Evolutionary conservation across 2,113 vertebrate genomes (phyloP).

Genomic region (Tyto alba): DNA sequence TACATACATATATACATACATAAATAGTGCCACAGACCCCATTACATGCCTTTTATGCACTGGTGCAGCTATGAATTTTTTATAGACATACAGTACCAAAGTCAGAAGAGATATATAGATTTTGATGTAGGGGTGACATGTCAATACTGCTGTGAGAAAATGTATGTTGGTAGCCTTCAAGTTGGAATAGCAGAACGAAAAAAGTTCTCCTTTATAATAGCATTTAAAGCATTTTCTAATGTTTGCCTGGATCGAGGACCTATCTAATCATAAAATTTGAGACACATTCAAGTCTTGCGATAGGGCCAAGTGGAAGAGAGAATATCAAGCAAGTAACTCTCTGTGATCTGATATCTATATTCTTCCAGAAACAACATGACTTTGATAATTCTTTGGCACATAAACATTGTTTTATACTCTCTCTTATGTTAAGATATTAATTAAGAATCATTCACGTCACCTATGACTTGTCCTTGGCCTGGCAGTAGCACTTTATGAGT

Average conservation of each 20-base stretch:
- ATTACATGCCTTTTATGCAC: not conserved
- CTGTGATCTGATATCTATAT: not conserved
- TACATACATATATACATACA: not conserved
- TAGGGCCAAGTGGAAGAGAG: not conserved
- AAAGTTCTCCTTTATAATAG: not conserved
- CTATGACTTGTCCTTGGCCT: not conserved
- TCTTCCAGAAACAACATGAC: not conserved
- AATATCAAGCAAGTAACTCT: not conserved
- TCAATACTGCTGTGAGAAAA: not conserved
- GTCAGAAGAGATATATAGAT: not conserved
- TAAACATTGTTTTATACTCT: not conserved
- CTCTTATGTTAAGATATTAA: not conserved
- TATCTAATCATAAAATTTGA: not conserved
- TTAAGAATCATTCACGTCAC: not conserved
- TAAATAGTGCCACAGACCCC: not conserved
- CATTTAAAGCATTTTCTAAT: not conserved
- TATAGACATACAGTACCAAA: not conserved
- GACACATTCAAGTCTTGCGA: not conserved
- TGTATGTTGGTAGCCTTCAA: not conserved
- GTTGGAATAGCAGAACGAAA: not conserved
- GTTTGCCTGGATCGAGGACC: not conserved
- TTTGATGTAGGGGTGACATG: not conserved
- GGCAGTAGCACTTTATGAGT: not conserved
- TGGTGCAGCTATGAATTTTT: not conserved
- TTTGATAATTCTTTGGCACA: not conserved